Conservation (phyloP, 2,888 invertebrate species). For the Plebejus argus region DNA sequence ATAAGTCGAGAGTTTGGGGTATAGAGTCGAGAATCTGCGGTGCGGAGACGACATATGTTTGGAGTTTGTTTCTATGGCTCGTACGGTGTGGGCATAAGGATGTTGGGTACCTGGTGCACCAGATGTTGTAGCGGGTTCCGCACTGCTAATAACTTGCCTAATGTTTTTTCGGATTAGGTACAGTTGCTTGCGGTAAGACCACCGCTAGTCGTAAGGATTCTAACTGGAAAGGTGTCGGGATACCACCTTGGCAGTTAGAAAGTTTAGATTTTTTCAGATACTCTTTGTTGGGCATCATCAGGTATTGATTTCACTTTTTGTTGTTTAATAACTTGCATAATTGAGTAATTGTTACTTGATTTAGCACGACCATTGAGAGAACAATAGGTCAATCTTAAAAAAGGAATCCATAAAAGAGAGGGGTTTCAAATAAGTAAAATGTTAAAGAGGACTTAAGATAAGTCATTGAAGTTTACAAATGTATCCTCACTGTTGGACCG, state of each 20-base stretch:
- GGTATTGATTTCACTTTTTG: too few relatives aligned
- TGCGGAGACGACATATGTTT: background rate
- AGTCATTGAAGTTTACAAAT: too few relatives aligned
- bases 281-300: background rate
- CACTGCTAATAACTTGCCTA: conserved; percentile 1
- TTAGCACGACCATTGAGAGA: too few relatives aligned
- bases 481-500: background rate
- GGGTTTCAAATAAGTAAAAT: too few relatives aligned
- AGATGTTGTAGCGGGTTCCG: conserved; percentile 15
- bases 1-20: background rate
- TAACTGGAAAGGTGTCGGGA: background rate
- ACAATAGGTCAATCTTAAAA: too few relatives aligned
- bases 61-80: background rate
- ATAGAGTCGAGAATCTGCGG: background rate
- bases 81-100: background rate
- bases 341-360: too few relatives aligned
- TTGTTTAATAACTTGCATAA: too few relatives aligned
- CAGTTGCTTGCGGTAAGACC: conserved; percentile 1
- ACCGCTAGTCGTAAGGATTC: conserved; percentile 11
- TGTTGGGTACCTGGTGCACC: background rate
- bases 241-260: background rate
- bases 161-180: conserved; percentile 9
- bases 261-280: background rate
- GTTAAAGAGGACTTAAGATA: too few relatives aligned
- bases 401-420: too few relatives aligned